These are phyloP conservation scores for Pseudolycoriella hygida DNA, from an alignment of 2,888 invertebrate species.

Conservation along the genomic window DNA sequence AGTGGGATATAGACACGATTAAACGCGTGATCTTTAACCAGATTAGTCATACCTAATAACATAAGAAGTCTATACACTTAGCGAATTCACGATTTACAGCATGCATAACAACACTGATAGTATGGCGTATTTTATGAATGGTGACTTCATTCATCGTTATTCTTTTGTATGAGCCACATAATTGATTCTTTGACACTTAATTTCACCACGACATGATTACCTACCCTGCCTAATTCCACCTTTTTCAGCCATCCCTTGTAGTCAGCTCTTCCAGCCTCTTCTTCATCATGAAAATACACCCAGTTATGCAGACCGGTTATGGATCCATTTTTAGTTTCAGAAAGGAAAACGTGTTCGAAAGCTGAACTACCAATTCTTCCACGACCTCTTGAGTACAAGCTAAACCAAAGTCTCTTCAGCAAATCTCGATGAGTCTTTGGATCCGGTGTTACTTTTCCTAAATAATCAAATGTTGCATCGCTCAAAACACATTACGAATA, in stretches of 20 bases:
- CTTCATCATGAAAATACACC: conserved; percentile 69
- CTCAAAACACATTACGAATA: conserved; percentile 1
- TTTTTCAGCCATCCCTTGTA: conserved; percentile 67
- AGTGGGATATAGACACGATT: no score
- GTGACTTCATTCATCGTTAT: no score
- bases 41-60: no score
- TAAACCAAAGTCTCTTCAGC: conserved; percentile 62
- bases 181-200: no score
- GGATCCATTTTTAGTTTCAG: conserved; percentile 63
- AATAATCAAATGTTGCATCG: conserved; percentile 14
- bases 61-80: no score
- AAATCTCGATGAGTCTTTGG: conserved; percentile 52
- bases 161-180: no score
- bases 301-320: conserved; percentile 82
- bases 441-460: conserved; percentile 42
- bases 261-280: conserved; percentile 47
- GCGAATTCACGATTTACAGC: no score
- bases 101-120: neutral
- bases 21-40: no score
- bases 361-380: conserved; percentile 73
- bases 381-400: conserved; percentile 61
- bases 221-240: conserved; percentile 50
- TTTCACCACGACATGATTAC: no score
- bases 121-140: no score
- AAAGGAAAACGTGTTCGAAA: conserved; percentile 83